These are phyloP conservation scores for Motacilla tschutschensis DNA, from an alignment of 2,113 vertebrate species.

Conservation along the genomic window DNA sequence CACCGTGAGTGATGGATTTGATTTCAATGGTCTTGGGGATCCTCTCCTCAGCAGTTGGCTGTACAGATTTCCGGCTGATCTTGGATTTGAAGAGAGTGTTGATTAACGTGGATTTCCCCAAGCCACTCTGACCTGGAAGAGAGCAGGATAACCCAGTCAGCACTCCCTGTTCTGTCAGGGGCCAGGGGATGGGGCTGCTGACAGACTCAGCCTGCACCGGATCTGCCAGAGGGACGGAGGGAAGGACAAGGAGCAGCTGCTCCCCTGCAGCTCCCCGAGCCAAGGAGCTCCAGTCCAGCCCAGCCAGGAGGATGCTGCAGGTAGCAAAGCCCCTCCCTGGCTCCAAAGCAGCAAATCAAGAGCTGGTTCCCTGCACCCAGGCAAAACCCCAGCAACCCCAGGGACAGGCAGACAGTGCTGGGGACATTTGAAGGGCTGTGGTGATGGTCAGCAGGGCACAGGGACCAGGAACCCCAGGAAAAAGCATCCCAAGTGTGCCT, in stretches of 20 bases:
- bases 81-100: conserved; percentile 98
- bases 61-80: conserved; percentile 92
- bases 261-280: neutral
- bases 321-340: neutral
- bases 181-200: neutral
- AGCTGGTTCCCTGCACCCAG: neutral
- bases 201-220: neutral
- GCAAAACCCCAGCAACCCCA: fast-evolving
- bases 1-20: conserved; percentile 95
- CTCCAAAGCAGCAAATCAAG: neutral
- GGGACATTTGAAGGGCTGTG: neutral
- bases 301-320: neutral
- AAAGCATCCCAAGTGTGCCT: neutral
- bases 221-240: fast-evolving
- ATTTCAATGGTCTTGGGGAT: conserved; percentile 98
- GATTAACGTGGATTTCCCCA: conserved; percentile 98
- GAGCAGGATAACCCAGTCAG: neutral
- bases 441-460: fast-evolving
- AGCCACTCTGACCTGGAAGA: conserved; percentile 89
- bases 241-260: neutral
- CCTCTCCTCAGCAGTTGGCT: conserved; percentile 83
- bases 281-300: neutral
- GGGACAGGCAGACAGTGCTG: neutral
- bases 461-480: neutral
- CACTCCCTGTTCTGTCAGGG: neutral